Evolutionary conservation across 2,113 vertebrate species (phyloP), one percentile per base, ranked within the genome.

Genomic region (Hiodon tergisus): DNA sequence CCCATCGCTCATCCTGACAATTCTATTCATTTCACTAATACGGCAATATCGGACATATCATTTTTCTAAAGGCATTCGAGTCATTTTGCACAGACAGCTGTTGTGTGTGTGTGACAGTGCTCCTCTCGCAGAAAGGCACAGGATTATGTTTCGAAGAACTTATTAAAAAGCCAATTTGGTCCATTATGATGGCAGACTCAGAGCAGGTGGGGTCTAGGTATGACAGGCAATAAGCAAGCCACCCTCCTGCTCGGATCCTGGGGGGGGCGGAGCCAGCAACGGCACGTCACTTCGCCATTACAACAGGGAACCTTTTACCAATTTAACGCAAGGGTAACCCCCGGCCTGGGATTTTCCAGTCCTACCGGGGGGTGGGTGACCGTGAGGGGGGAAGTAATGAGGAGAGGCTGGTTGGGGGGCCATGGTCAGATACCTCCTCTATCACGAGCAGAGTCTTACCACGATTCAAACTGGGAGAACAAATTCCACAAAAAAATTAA

Each of bases 291-390:
- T 52, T 17, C 31, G 10, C 68, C 16, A 6, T 72, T 66, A 65
- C 53, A 51, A 55, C 13, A 71, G 31, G 53, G 57, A 51, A 14
- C 13, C 63, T 74, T 74, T 61, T 67, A 72, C 57, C 76, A 77
- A 65, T 58, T 67, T 72, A 53, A 77, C 16, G 46, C 52, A 58
- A 72, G 76, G 61, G n/a, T 77, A 54, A 66, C 16, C 16, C 16
- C 6, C 5, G 16, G 13, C 31, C 9, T n/a, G 11, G 69, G 51
- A 63, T 17, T 62, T 71, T 53, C 63, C 8, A n/a, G 16, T 17
- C 11, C 4, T 11, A 14, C 62, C 48, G 46, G 6, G 61, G 9
- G 9, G 11, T 10, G 48, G n/a, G n/a, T n/a, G n/a, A n/a, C n/a
- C n/a, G n/a, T n/a, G 69, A 55, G 55, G 60, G 31, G 17, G 46